Conservation (phyloP, 2,113 vertebrate species). For the Corythornis cristatus region DNA sequence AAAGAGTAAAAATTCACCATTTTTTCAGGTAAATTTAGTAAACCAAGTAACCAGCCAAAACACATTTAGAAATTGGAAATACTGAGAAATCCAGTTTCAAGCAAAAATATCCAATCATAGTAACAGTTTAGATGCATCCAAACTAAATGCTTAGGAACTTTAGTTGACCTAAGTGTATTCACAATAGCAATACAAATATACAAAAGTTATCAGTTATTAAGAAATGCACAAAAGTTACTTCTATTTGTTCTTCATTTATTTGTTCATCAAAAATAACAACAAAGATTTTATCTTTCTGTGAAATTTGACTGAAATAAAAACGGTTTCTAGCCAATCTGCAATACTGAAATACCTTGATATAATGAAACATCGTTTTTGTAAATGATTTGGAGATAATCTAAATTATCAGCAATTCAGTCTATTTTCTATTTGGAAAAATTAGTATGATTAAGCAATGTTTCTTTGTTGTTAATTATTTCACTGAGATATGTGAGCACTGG, state of each 20-base stretch:
- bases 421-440: background rate
- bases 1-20: background rate
- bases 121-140: background rate
- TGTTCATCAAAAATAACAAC: background rate
- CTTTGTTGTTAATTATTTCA: background rate
- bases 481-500: background rate
- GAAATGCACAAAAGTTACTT: background rate
- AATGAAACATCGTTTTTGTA: background rate
- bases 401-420: background rate
- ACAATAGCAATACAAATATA: background rate
- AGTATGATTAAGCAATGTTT: accelerated
- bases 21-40: background rate
- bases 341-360: background rate
- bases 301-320: background rate
- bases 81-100: background rate
- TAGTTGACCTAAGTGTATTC: background rate
- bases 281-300: background rate
- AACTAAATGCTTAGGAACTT: background rate
- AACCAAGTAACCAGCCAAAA: background rate
- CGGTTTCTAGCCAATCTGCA: background rate
- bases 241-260: background rate
- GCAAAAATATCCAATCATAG: background rate
- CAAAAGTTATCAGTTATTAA: background rate
- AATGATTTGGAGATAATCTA: background rate
- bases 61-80: background rate